phyloP scores from a whole-genome alignment of 2,888 invertebrate species.

The Malthinus seriepunctatus region DNA sequence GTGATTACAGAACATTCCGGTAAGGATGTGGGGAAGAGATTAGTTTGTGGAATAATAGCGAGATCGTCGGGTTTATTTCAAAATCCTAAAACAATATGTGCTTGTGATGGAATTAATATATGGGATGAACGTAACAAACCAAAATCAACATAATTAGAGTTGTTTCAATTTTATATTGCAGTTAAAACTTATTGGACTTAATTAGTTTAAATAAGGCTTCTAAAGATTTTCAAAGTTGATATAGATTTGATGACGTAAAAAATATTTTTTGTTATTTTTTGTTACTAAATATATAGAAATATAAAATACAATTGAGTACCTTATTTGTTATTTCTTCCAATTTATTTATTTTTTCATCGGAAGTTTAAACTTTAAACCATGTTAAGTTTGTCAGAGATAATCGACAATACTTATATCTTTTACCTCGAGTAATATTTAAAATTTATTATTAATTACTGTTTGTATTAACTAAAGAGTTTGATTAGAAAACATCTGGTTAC shows the following conservation, averaged over 20 bases:
- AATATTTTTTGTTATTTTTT: no score
- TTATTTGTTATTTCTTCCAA: background rate
- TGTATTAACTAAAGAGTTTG: no score
- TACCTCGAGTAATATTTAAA: no score
- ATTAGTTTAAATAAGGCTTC: background rate
- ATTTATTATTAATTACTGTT: no score
- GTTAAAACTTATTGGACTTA: background rate
- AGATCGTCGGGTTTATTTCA: slow-evolving; percentile 85
- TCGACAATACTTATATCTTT: no score
- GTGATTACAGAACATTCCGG: slow-evolving; percentile 68
- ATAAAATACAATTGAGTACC: background rate
- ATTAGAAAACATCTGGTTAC: no score
- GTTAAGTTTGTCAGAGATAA: no score
- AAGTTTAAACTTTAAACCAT: no score
- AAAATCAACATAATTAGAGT: slow-evolving; percentile 32
- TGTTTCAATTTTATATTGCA: background rate
- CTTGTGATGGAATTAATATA: slow-evolving; percentile 85
- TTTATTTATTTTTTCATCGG: no score
- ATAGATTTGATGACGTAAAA: background rate
- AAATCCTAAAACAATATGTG: slow-evolving; percentile 86
- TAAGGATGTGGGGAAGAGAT: slow-evolving; percentile 58
- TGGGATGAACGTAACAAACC: slow-evolving; percentile 83
- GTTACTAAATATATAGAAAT: no score
- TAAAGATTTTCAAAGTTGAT: background rate
- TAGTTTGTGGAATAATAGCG: slow-evolving; percentile 87